Percentiles rank a stretch among this genome's conserved stretches.
These are phyloP conservation scores for Sinocyclocheilus anophthalmus DNA, from an alignment of 2,113 vertebrate genomes.

Conservation along the genomic window DNA sequence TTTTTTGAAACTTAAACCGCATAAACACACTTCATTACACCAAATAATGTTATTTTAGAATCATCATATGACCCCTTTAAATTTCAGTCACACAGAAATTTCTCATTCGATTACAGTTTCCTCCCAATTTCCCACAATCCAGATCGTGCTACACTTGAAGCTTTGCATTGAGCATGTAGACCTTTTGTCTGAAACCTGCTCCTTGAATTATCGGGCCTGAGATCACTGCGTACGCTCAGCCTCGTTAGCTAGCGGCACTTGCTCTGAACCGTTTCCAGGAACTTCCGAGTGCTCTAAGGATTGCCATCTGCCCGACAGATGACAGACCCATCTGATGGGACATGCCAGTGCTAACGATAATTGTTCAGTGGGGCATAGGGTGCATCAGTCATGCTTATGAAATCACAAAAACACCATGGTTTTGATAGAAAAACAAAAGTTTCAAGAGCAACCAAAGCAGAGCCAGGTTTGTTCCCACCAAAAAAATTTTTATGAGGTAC, in stretches of 20 bases:
- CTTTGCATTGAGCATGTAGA: constrained; percentile 52
- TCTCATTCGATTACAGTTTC: neutral
- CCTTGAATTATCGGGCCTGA: constrained; percentile 76
- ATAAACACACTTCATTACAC: too few species aligned
- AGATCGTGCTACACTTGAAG: constrained; percentile 26
- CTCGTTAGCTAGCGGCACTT: constrained; percentile 72
- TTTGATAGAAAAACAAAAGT: neutral
- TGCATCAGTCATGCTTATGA: constrained; percentile 38
- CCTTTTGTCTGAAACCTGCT: constrained; percentile 64
- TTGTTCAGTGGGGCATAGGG: constrained; percentile 6
- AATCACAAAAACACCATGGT: constrained; percentile 1
- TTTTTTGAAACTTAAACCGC: too few species aligned
- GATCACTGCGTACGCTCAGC: constrained; percentile 75
- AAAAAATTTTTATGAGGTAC: neutral
- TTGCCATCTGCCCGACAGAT: constrained; percentile 55
- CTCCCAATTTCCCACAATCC: neutral
- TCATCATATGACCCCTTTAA: neutral
- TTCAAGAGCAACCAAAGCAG: neutral
- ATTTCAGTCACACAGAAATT: neutral
- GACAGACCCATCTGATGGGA: constrained; percentile 33
- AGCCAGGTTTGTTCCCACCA: neutral
- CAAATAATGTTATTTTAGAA: too few species aligned
- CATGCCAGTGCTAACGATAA: constrained; percentile 15
- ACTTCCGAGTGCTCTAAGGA: constrained; percentile 57
- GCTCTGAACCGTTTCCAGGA: constrained; percentile 66